Conservation (phyloP, 2,797 vertebrate genomes). For the Aulostomus chinensis region DNA sequence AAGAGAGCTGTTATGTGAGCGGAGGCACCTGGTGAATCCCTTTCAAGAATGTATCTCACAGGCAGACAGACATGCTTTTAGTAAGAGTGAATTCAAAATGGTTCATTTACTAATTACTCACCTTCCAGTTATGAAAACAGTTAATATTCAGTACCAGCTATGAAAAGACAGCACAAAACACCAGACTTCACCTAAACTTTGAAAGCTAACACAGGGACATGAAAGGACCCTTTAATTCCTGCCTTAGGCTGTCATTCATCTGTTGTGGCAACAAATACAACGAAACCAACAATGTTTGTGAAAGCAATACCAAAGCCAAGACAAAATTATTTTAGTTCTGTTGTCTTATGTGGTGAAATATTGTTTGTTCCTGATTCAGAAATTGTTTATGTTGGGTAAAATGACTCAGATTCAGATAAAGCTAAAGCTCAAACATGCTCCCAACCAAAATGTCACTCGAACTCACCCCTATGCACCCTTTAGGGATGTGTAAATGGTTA, state of each 20-base stretch:
- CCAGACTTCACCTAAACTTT: neutral
- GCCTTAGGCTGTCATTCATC: too few species aligned
- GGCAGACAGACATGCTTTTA: constrained; percentile 12
- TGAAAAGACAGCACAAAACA: too few species aligned
- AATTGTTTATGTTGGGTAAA: constrained; percentile 48
- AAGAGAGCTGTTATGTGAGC: constrained; percentile 45
- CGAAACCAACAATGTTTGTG: constrained; percentile 20
- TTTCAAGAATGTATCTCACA: constrained; percentile 11
- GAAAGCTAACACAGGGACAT: neutral
- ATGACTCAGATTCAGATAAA: constrained; percentile 64
- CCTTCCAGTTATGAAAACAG: neutral
- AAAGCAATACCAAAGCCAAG: constrained; percentile 32
- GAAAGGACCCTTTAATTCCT: too few species aligned
- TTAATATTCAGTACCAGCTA: neutral
- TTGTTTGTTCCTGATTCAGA: constrained; percentile 57
- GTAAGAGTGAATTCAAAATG: neutral
- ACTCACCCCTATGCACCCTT: constrained; percentile 33
- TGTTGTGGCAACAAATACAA: constrained; percentile 40
- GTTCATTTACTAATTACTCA: constrained; percentile 1
- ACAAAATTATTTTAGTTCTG: constrained; percentile 41
- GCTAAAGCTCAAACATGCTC: too few species aligned
- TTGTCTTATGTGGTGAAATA: constrained; percentile 52
- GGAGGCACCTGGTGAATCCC: constrained; percentile 20
- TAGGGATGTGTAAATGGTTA: constrained; percentile 39
- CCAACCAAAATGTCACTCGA: too few species aligned